Conservation (phyloP, 1,140 invertebrate species). For the Tribolium madens region DNA sequence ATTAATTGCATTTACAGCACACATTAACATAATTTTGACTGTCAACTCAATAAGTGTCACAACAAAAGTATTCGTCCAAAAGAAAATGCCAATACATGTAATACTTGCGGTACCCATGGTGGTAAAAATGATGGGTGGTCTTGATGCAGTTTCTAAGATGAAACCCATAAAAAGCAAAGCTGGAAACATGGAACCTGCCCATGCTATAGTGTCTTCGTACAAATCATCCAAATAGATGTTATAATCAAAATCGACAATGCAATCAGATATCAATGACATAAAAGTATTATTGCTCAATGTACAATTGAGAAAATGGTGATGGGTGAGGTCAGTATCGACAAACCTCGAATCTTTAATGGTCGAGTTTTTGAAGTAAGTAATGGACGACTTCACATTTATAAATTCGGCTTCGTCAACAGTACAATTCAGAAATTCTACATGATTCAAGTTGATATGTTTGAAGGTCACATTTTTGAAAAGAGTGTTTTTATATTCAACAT, state of each 20-base stretch:
- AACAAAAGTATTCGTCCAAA: slow-evolving; percentile 54
- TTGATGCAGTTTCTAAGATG: slow-evolving; percentile 54
- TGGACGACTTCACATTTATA: slow-evolving; percentile 68
- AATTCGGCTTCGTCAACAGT: slow-evolving; percentile 69
- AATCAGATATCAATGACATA: slow-evolving; percentile 61
- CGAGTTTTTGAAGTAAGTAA: slow-evolving; percentile 69
- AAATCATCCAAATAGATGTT: slow-evolving; percentile 64
- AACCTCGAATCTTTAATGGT: slow-evolving; percentile 68
- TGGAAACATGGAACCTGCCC: slow-evolving; percentile 60
- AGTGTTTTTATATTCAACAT: slow-evolving; percentile 65
- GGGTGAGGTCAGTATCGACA: slow-evolving; percentile 68
- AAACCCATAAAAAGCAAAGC: slow-evolving; percentile 57
- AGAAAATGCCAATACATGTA: slow-evolving; percentile 58
- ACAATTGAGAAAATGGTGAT: slow-evolving; percentile 67
- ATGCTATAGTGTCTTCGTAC: slow-evolving; percentile 59
- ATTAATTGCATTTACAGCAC: slow-evolving; percentile 58
- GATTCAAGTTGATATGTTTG: slow-evolving; percentile 68
- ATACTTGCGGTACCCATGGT: slow-evolving; percentile 52
- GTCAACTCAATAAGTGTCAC: slow-evolving; percentile 55
- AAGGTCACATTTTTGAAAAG: slow-evolving; percentile 65
- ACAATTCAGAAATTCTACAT: slow-evolving; percentile 70
- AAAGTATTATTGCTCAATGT: slow-evolving; percentile 68
- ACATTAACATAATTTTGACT: slow-evolving; percentile 59
- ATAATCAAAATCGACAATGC: slow-evolving; percentile 64
- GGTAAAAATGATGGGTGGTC: slow-evolving; percentile 55